A percentile compares a stretch with the other conserved stretches of the same genome.
Conservation (phyloP, 2,113 vertebrate species). For the Erythrolamprus reginae region DNA sequence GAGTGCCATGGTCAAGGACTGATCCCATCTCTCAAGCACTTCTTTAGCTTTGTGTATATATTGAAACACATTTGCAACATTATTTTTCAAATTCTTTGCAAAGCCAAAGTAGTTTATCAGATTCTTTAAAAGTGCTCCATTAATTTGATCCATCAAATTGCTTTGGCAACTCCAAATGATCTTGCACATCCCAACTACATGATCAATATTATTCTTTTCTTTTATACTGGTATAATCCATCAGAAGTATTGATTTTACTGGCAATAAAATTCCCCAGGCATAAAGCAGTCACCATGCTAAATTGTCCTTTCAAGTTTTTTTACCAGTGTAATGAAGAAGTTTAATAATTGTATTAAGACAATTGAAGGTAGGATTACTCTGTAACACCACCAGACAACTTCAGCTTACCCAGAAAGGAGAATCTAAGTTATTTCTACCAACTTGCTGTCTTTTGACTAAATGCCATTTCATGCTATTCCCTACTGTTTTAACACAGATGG, state of each 20-base stretch:
- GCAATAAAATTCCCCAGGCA: not conserved
- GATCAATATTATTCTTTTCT: not conserved
- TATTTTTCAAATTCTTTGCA: not conserved
- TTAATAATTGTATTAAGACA: not conserved
- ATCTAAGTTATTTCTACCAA: not conserved
- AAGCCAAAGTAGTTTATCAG: not conserved
- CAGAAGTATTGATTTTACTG: too few species aligned
- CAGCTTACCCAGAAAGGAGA: not conserved
- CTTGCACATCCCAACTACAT: not conserved
- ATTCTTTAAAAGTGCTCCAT: not conserved
- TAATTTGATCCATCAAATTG: not conserved
- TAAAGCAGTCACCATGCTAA: not conserved
- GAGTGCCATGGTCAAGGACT: not conserved
- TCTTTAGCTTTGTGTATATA: not conserved
- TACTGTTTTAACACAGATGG: slow-evolving; percentile 10
- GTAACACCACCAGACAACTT: not conserved
- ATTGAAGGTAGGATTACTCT: not conserved
- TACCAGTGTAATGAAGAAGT: not conserved
- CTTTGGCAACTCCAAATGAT: not conserved
- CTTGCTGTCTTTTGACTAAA: not conserved
- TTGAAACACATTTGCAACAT: not conserved
- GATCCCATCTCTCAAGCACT: not conserved
- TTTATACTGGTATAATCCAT: not conserved
- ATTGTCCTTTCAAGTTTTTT: not conserved
- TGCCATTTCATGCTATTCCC: not conserved